These are phyloP conservation scores for Strigops habroptila DNA, from an alignment of 2,113 vertebrate genomes.

Conservation along the genomic window DNA sequence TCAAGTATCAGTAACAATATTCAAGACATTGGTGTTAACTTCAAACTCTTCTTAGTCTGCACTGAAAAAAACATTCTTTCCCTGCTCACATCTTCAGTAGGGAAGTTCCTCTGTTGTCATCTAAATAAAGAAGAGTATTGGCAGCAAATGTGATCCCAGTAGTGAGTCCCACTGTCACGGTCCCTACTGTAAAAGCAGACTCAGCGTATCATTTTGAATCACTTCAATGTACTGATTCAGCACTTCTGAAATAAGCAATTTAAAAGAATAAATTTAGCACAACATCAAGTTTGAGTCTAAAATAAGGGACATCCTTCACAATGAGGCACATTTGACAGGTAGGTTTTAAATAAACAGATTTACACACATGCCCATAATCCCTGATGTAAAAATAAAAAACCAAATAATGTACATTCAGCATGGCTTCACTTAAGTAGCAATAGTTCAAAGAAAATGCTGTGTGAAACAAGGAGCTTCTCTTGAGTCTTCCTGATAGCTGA, in stretches of 20 bases:
- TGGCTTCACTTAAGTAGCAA: background rate
- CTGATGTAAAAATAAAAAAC: background rate
- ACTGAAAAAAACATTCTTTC: background rate
- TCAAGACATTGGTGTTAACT: background rate
- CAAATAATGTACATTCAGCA: background rate
- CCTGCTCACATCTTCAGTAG: background rate
- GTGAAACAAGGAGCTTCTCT: background rate
- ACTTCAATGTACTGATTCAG: background rate
- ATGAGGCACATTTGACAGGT: background rate
- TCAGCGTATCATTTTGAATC: background rate
- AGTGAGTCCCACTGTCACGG: background rate
- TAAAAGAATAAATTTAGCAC: constrained; percentile 23
- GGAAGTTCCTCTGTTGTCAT: background rate
- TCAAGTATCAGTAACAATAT: background rate
- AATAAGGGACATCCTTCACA: constrained; percentile 18
- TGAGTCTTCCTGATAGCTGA: background rate
- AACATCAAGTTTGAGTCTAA: background rate
- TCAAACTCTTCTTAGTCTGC: background rate
- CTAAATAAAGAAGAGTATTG: background rate
- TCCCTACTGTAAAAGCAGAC: background rate
- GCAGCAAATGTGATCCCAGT: background rate
- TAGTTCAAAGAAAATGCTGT: background rate
- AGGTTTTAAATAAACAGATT: background rate
- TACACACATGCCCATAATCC: background rate
- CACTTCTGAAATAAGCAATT: constrained; percentile 12